phyloP scores from a whole-genome alignment of 2,797 vertebrate species.

The Parambassis ranga region DNA sequence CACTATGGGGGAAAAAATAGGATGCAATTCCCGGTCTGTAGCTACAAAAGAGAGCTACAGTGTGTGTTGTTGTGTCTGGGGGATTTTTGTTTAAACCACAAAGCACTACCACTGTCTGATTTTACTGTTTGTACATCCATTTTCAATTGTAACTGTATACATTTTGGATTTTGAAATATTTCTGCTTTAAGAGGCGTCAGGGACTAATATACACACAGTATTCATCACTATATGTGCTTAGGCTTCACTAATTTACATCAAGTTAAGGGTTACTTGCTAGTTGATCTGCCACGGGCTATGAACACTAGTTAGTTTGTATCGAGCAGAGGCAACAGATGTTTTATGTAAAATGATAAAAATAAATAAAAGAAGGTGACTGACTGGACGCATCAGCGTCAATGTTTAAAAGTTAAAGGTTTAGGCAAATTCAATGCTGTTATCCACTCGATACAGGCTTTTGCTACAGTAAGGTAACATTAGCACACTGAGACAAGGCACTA shows the following conservation, averaged over 20 bases:
- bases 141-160: neutral
- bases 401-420: too few relatives aligned
- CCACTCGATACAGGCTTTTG: too few relatives aligned
- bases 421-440: too few relatives aligned
- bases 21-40: neutral
- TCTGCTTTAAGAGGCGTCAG: neutral
- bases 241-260: neutral
- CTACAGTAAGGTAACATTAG: too few relatives aligned
- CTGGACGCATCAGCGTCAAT: too few relatives aligned
- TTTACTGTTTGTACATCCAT: slow-evolving; percentile 1
- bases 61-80: neutral
- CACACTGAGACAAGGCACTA: too few relatives aligned
- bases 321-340: neutral
- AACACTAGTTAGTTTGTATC: neutral
- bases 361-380: too few relatives aligned
- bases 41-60: neutral
- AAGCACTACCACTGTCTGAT: neutral
- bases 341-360: neutral
- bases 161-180: neutral
- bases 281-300: neutral
- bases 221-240: neutral
- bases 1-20: neutral
- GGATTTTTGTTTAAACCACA: slow-evolving; percentile 12
- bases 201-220: neutral
- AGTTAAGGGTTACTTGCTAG: neutral